phyloP scores from a whole-genome alignment of 2,797 vertebrate species.

The Sternarchorhynchus goeldii region DNA sequence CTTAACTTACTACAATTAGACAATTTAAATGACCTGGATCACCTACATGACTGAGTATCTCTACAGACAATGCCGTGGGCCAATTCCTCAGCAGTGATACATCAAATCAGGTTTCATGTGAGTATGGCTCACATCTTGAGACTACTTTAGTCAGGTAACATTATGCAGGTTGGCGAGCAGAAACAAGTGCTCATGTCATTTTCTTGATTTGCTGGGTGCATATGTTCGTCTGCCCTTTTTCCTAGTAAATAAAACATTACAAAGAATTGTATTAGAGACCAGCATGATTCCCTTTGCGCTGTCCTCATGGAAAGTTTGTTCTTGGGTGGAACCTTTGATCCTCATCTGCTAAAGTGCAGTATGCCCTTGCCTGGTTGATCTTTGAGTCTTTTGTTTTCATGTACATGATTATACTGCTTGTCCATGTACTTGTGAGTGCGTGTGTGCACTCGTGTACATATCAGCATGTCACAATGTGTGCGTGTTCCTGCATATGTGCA shows the following conservation, averaged over 20 bases:
- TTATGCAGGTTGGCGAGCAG: neutral
- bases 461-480: neutral
- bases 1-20: too few species aligned
- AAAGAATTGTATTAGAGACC: neutral
- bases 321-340: slow-evolving; percentile 29
- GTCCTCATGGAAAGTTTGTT: slow-evolving; percentile 23
- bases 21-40: too few species aligned
- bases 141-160: slow-evolving; percentile 27
- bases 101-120: slow-evolving; percentile 24
- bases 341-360: slow-evolving; percentile 1
- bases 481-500: neutral
- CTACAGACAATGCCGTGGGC: neutral
- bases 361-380: slow-evolving; percentile 28
- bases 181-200: slow-evolving; percentile 3
- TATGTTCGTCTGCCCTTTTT: neutral
- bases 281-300: slow-evolving; percentile 20
- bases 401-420: slow-evolving; percentile 11
- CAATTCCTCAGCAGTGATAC: slow-evolving; percentile 11
- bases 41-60: neutral
- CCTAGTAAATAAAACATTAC: slow-evolving; percentile 14
- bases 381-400: slow-evolving; percentile 38
- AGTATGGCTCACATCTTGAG: slow-evolving; percentile 32
- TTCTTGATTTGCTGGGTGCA: neutral
- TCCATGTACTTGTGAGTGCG: neutral
- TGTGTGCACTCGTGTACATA: neutral